phyloP scores from a whole-genome alignment of 2,888 invertebrate species.

The Apomyelois bistriatella region DNA sequence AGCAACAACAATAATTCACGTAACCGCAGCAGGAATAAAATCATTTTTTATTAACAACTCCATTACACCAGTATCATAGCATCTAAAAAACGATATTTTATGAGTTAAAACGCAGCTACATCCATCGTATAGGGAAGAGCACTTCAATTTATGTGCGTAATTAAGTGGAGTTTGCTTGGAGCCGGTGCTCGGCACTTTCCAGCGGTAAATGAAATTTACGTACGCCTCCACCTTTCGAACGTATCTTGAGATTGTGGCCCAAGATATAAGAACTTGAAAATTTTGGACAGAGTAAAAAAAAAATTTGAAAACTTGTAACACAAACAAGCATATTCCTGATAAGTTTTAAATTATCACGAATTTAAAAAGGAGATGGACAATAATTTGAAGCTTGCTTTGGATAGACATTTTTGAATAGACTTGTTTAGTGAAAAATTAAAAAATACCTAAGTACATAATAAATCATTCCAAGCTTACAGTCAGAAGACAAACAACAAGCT shows the following conservation, averaged over 20 bases:
- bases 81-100: slow-evolving; percentile 52
- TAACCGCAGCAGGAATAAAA: slow-evolving; percentile 14
- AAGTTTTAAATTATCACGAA: too few relatives aligned
- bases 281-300: neutral
- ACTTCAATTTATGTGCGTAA: slow-evolving; percentile 78
- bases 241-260: slow-evolving; percentile 46
- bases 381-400: too few relatives aligned
- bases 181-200: slow-evolving; percentile 71
- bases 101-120: slow-evolving; percentile 65
- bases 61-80: slow-evolving; percentile 15
- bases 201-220: slow-evolving; percentile 78
- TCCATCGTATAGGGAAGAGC: slow-evolving; percentile 68
- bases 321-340: too few relatives aligned
- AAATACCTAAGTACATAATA: too few relatives aligned
- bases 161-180: slow-evolving; percentile 76
- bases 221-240: slow-evolving; percentile 69
- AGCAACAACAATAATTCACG: neutral
- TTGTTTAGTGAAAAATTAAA: too few relatives aligned
- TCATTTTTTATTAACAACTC: slow-evolving; percentile 12
- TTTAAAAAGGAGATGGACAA: too few relatives aligned
- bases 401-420: too few relatives aligned
- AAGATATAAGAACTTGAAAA: slow-evolving; percentile 24
- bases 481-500: too few relatives aligned
- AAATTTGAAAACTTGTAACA: too few relatives aligned
- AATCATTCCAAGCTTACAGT: too few relatives aligned